phyloP scores from a whole-genome alignment of 2,113 vertebrate species.

The Caracal caracal region DNA sequence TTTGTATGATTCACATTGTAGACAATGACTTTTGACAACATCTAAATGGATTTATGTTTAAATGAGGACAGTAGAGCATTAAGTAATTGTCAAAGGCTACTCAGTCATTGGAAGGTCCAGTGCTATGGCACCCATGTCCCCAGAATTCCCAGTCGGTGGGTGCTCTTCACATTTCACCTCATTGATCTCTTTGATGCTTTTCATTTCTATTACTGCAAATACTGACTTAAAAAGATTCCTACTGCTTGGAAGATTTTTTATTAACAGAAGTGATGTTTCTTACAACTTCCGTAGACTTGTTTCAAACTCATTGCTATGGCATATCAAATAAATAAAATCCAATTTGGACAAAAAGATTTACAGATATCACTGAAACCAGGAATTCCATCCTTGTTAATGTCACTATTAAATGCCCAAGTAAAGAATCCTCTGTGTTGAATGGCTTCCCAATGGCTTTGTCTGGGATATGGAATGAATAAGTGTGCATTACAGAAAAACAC shows the following conservation, averaged over 20 bases:
- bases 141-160: not conserved
- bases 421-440: not conserved
- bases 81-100: not conserved
- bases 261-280: not conserved
- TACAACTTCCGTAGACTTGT: not conserved
- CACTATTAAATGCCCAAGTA: not conserved
- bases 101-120: not conserved
- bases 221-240: not conserved
- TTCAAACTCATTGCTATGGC: not conserved
- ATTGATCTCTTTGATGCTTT: not conserved
- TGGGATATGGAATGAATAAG: not conserved
- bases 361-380: not conserved
- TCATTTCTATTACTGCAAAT: not conserved
- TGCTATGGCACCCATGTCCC: fast-evolving
- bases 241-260: not conserved
- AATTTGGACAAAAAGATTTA: not conserved
- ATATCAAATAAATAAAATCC: not conserved
- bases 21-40: not conserved
- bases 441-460: not conserved
- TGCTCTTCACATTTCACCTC: not conserved
- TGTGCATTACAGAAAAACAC: not conserved
- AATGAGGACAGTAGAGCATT: not conserved
- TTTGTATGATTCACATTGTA: not conserved
- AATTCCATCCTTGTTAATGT: not conserved
- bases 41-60: not conserved